Evolutionary conservation across 2,113 vertebrate species (phyloP).

Genomic region (Pseudonaja textilis): DNA sequence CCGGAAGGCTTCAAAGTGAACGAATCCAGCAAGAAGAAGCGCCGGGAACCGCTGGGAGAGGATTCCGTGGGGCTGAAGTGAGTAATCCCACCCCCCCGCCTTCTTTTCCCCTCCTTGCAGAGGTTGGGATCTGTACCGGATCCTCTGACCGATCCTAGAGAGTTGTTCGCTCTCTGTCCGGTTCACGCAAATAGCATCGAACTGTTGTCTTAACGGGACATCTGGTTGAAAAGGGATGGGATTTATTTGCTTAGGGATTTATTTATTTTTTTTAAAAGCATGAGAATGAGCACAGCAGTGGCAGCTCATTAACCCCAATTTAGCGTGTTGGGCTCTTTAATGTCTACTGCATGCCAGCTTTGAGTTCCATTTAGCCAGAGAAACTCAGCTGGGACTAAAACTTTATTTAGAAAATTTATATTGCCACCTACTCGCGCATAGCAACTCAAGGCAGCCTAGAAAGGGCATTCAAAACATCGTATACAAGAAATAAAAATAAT

Average conservation of each 20-base stretch:
- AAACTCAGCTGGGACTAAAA: not conserved
- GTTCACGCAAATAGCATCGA: not conserved
- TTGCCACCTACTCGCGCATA: accelerated
- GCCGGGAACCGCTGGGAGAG: slow-evolving; percentile 92
- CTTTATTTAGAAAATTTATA: no score
- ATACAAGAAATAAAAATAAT: no score
- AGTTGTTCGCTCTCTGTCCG: not conserved
- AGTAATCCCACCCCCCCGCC: slow-evolving; percentile 63
- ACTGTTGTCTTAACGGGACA: not conserved
- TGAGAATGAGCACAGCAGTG: not conserved
- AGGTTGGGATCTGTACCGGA: not conserved
- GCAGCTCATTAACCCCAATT: not conserved
- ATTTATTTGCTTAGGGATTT: not conserved
- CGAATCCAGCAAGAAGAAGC: slow-evolving; percentile 95
- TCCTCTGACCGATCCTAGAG: not conserved
- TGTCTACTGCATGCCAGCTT: not conserved
- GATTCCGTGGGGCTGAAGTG: slow-evolving; percentile 96
- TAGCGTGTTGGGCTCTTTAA: accelerated
- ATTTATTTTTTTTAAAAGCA: not conserved
- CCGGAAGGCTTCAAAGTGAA: slow-evolving; percentile 96
- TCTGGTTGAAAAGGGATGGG: not conserved
- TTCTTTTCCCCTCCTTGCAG: accelerated
- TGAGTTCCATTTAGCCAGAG: not conserved
- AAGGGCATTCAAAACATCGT: no score
- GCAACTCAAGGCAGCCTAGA: no score